Base-by-base conservation (phyloP, 2,888 invertebrate species). In the Amphipyra tragopoginis region DNA sequence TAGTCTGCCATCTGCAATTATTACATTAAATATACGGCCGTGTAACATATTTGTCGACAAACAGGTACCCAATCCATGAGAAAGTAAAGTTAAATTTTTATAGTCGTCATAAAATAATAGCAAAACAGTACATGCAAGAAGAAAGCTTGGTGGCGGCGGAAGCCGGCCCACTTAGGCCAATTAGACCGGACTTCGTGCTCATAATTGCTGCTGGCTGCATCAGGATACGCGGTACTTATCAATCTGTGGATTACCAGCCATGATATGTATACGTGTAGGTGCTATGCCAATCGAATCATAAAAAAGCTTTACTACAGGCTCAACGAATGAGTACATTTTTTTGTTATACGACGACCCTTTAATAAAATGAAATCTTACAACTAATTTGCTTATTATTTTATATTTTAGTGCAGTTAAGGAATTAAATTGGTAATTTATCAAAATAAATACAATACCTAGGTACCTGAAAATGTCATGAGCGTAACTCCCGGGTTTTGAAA, bases 111-210 rank as follows among this genome's bases (percentile, higher is more conserved):
- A 75, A 72, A 72, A 50, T 60, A 69, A 68, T 70, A 73, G 59
- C 61, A 63, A 71, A 65, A 68, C 50, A 62, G 65, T 58, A 45
- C 38, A 61, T 61, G 48, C 59, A 57, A 65, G 71, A 76, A 74
- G 77, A 77, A 78, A 77, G 77, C 60, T 72, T 60, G 57, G 57
- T 49, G 57, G 54, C 77, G 79, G 75, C 86, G 87, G 87, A 88
- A 86, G 83, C 75, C 69, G 70, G 72, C 65, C 77, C 85, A 88
- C 84, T 88, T 86, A 87, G 80, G 79, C 80, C 86, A 89, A 87
- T 88, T 85, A 84, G 64, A 72, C 63, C 70, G 76, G 74, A 74
- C 68, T 77, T 74, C 66, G 72, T 53, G 69, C 58, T 58, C 76
- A 69, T 72, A 72, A 80, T 79, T 78, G 64, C 67, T 63, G 70